Evolutionary conservation across 2,113 vertebrate species (phyloP), one percentile per base, ranked within the genome.

Genomic region (Rhinoderma darwinii): DNA sequence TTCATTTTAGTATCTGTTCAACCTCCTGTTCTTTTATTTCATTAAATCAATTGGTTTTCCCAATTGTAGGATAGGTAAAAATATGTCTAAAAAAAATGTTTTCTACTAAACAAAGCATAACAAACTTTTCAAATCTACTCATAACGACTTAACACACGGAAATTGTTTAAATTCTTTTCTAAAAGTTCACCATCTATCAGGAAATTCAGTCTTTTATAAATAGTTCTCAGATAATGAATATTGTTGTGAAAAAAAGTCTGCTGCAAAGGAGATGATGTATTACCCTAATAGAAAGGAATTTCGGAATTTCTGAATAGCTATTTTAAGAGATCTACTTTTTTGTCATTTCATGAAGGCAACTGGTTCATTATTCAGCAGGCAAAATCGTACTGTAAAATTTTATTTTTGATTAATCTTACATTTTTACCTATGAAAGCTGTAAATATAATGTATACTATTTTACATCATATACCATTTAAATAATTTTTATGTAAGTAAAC

Each of bases 271-370:
- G 15, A 35, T 35, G 47, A 51, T 51, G 44, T 78, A 78, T 54
- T 51, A 35, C 75, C 25, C 43, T 39, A 74, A 74, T 75, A 75
- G 41, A 44, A 77, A 27, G 27, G n/a, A 47, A 77, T 8, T 30
- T 51, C 74, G 27, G n/a, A 47, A 77, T 8, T 30, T 51, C 74
- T 78, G 30, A 54, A 51, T 77, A 77, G 17, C 74, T 77, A 47
- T 78, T 76, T 76, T 35, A 75, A 75, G 39, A 74, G 22, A 27
- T 75, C 73, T 18, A 78, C n/a, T 20, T 78, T 78, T 35, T 78
- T 54, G 27, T 78, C 44, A 8, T 32, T 77, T 47, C n/a, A 32
- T 22, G 25, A 74, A 14, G 39, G 39, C 8, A 74, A 74, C 44
- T 22, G 10, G 30, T 77, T 77, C n/a, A 51, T 77, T 51, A n/a